These are phyloP conservation scores for Anableps anableps DNA, from an alignment of 2,797 vertebrate genomes.

Conservation along the genomic window DNA sequence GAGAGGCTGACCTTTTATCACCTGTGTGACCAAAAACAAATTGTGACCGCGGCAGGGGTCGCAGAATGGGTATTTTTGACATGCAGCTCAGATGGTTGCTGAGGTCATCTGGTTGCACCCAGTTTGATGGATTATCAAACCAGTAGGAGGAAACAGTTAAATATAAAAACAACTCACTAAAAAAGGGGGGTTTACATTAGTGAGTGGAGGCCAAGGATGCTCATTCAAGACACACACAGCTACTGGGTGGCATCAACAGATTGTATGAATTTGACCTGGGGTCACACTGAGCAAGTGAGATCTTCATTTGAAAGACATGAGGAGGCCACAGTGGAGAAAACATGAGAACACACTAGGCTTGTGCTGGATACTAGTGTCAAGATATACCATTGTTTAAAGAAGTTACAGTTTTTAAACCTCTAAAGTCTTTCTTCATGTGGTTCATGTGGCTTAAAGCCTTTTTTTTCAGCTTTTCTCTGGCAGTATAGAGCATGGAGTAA, in stretches of 20 bases:
- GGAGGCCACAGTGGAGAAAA: constrained; percentile 18
- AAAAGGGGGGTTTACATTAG: constrained; percentile 5
- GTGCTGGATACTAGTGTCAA: neutral
- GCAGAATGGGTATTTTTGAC: constrained; percentile 43
- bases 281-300: constrained; percentile 47
- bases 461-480: neutral
- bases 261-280: constrained; percentile 73
- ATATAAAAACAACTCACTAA: constrained; percentile 38
- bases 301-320: constrained; percentile 37
- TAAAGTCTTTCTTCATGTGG: neutral
- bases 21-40: constrained; percentile 65
- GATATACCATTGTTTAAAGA: neutral
- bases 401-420: neutral
- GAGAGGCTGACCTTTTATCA: constrained; percentile 61
- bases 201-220: constrained; percentile 47
- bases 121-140: neutral
- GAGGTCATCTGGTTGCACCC: constrained; percentile 43
- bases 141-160: constrained; percentile 27
- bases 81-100: constrained; percentile 57
- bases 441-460: neutral
- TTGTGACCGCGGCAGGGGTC: constrained; percentile 46
- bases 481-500: neutral
- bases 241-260: constrained; percentile 75
- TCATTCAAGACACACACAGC: constrained; percentile 66
- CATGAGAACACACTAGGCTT: constrained; percentile 3